A percentile compares a stretch with the other conserved stretches of the same genome.
Conservation (phyloP, 2,113 vertebrate species). For the Nannospalax galili region DNA sequence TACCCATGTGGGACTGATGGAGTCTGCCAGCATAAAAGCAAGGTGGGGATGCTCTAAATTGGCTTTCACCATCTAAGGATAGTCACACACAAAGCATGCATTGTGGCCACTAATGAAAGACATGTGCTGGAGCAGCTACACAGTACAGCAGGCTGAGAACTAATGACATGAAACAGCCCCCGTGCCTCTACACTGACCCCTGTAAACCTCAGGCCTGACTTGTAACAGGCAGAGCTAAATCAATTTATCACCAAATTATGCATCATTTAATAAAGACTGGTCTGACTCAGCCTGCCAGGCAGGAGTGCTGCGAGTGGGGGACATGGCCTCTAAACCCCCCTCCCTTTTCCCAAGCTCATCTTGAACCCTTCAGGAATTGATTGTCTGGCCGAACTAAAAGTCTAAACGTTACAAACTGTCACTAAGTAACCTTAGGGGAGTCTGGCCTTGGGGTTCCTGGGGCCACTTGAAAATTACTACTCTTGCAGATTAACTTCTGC, state of each 20-base stretch:
- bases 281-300: conserved; percentile 72
- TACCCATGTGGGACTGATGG: conserved; percentile 78
- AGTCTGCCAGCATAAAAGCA: conserved; percentile 72
- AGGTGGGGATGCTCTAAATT: conserved; percentile 79
- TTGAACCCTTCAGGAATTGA: conserved; percentile 70
- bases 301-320: conserved; percentile 60
- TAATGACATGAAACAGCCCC: conserved; percentile 81
- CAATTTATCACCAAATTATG: conserved; percentile 84
- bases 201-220: conserved; percentile 75
- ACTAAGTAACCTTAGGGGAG: conserved; percentile 33
- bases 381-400: not conserved
- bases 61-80: conserved; percentile 70
- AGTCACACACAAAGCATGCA: conserved; percentile 73
- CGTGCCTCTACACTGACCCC: conserved; percentile 72
- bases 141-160: conserved; percentile 76
- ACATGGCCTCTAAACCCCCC: conserved; percentile 55
- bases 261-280: conserved; percentile 81
- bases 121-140: conserved; percentile 78
- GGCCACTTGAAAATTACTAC: conserved; percentile 50
- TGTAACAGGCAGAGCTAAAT: conserved; percentile 82
- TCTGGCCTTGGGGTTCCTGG: not conserved
- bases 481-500: conserved; percentile 10
- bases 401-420: conserved; percentile 65
- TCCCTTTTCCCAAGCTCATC: conserved; percentile 56
- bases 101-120: conserved; percentile 82